Evolutionary conservation across 2,888 invertebrate genomes (phyloP).

Genomic region (Apotomis turbidana): DNA sequence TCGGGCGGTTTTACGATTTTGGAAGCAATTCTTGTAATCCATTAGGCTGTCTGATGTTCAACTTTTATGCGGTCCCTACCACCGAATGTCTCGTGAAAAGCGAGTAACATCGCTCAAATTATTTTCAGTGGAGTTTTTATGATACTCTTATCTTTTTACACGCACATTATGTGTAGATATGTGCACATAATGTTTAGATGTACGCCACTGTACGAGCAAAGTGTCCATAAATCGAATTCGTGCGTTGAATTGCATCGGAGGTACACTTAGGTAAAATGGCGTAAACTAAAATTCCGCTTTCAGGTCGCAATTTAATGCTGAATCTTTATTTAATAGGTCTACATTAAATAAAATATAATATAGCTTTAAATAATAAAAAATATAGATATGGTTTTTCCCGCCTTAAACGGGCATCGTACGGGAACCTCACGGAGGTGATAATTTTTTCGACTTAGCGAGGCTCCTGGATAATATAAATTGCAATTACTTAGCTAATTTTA

Average conservation of each 20-base stretch:
- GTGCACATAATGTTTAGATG: constrained; percentile 78
- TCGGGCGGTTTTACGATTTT: constrained; percentile 70
- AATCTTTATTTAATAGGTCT: too few relatives aligned
- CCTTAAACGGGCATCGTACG: too few relatives aligned
- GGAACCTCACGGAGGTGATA: too few relatives aligned
- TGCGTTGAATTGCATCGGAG: constrained; percentile 67
- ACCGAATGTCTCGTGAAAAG: constrained; percentile 78
- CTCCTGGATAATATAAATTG: too few relatives aligned
- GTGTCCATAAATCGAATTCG: constrained; percentile 79
- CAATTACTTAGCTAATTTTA: too few relatives aligned
- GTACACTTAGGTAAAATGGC: constrained; percentile 23
- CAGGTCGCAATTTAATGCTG: neutral
- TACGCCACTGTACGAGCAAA: constrained; percentile 68
- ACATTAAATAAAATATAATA: too few relatives aligned
- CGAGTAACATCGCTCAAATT: constrained; percentile 81
- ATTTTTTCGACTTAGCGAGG: too few relatives aligned
- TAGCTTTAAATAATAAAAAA: too few relatives aligned
- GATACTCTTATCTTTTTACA: constrained; percentile 83
- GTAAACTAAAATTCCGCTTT: constrained; percentile 5
- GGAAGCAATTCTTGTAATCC: constrained; percentile 81
- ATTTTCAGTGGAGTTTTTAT: constrained; percentile 81
- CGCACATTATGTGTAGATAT: constrained; percentile 78
- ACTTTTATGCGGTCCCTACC: constrained; percentile 80
- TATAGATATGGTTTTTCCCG: too few relatives aligned
- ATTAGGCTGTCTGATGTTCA: constrained; percentile 79